These are phyloP conservation scores for Erythrocercus mccallii DNA, from an alignment of 2,113 vertebrate species.

Conservation along the genomic window DNA sequence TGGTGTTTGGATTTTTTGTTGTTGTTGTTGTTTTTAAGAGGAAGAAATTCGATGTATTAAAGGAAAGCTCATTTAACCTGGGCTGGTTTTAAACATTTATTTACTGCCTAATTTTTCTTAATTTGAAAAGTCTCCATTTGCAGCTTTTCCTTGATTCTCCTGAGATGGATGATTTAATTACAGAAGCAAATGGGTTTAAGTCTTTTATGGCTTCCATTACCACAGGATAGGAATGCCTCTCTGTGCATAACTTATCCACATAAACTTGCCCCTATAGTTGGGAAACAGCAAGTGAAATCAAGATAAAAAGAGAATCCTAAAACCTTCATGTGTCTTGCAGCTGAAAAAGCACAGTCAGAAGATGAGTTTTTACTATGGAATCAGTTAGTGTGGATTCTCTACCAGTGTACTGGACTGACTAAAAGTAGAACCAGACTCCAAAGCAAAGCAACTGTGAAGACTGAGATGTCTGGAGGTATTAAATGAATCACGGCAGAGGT, in stretches of 20 bases:
- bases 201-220: not conserved
- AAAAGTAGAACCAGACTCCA: not conserved
- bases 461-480: conserved; percentile 31
- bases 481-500: conserved; percentile 25
- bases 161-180: conserved; percentile 9
- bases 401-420: not conserved
- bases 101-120: not conserved
- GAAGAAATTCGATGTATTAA: not conserved
- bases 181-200: not conserved
- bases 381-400: not conserved
- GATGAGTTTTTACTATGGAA: not conserved
- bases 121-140: not conserved
- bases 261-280: not conserved
- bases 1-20: not conserved
- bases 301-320: not conserved
- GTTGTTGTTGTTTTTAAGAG: not conserved
- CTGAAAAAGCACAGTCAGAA: not conserved
- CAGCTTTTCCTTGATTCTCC: not conserved
- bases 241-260: not conserved
- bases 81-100: not conserved
- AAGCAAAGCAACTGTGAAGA: not conserved
- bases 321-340: not conserved
- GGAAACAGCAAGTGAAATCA: not conserved
- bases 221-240: not conserved
- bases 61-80: not conserved